Evolutionary conservation across 2,797 vertebrate genomes (phyloP).

Genomic region (Knipowitschia caucasica): DNA sequence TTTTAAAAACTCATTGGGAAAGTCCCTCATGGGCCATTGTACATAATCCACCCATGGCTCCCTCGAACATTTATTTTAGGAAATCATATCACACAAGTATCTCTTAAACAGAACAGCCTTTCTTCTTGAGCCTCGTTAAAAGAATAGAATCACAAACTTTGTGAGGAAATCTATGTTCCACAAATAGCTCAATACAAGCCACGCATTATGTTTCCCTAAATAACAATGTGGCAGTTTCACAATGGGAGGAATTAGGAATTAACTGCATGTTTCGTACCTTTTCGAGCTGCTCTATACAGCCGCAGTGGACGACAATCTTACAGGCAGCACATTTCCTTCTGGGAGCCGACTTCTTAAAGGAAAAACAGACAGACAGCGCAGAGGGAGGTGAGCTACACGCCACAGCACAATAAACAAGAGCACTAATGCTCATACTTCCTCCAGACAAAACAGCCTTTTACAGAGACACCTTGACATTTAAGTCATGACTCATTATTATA

Average conservation of each 20-base stretch:
- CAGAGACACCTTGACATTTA: slow-evolving; percentile 8
- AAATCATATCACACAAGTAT: slow-evolving; percentile 10
- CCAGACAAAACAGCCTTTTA: slow-evolving; percentile 6
- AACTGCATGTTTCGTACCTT: slow-evolving; percentile 75
- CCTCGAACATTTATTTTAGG: background rate
- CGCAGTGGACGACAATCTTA: slow-evolving; percentile 93
- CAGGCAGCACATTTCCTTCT: slow-evolving; percentile 94
- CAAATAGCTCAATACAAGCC: slow-evolving; percentile 7
- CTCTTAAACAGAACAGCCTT: background rate
- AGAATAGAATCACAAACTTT: background rate
- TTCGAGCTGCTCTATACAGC: slow-evolving; percentile 93
- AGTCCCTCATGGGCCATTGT: background rate
- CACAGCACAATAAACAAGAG: slow-evolving; percentile 16
- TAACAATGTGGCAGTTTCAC: slow-evolving; percentile 1
- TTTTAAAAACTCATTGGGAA: background rate
- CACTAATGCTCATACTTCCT: slow-evolving; percentile 11
- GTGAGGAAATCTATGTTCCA: slow-evolving; percentile 7
- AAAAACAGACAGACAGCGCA: slow-evolving; percentile 48
- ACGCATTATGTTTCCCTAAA: background rate
- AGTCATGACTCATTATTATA: background rate
- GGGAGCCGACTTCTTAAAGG: slow-evolving; percentile 92
- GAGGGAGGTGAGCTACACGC: slow-evolving; percentile 46
- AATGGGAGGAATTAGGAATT: slow-evolving; percentile 8
- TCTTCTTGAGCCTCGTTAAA: background rate
- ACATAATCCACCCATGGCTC: background rate